Percentiles rank a stretch among this genome's conserved stretches.
These are phyloP conservation scores for Betta splendens DNA, from an alignment of 2,797 vertebrate genomes.

Conservation along the genomic window DNA sequence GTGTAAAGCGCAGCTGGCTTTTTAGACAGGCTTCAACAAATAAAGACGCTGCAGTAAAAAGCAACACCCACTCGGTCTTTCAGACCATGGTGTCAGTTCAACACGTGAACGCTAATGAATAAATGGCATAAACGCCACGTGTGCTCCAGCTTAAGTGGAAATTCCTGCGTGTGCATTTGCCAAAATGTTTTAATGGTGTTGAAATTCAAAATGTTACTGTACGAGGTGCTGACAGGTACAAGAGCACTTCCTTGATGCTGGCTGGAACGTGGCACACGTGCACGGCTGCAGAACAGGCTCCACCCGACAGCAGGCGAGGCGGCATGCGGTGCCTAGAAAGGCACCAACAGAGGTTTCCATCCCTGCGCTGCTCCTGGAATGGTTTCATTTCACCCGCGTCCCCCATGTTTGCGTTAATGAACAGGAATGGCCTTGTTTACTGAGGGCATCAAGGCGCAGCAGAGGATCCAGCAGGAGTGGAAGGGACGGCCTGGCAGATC, in stretches of 20 bases:
- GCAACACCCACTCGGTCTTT: slow-evolving; percentile 27
- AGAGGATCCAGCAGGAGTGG: neutral
- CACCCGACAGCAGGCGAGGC: too few species aligned
- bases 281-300: too few species aligned
- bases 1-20: slow-evolving; percentile 24
- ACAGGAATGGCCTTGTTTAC: slow-evolving; percentile 5
- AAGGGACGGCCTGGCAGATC: neutral
- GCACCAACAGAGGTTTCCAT: too few species aligned
- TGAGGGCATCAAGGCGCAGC: neutral
- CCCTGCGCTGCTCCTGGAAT: neutral
- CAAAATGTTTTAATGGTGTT: neutral
- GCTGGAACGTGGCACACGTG: neutral
- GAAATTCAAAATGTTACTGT: slow-evolving; percentile 1
- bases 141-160: slow-evolving; percentile 4
- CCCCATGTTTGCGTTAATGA: neutral
- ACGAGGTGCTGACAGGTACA: neutral
- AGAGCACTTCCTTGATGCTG: neutral
- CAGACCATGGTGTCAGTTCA: slow-evolving; percentile 20
- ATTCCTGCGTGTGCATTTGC: neutral
- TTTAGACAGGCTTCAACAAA: slow-evolving; percentile 34
- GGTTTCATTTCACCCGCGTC: neutral
- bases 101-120: slow-evolving; percentile 24
- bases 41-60: slow-evolving; percentile 13
- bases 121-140: slow-evolving; percentile 1
- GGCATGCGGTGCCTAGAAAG: too few species aligned